Base-by-base conservation (phyloP, 2,888 invertebrate genomes). In the Eledona agricola region DNA sequence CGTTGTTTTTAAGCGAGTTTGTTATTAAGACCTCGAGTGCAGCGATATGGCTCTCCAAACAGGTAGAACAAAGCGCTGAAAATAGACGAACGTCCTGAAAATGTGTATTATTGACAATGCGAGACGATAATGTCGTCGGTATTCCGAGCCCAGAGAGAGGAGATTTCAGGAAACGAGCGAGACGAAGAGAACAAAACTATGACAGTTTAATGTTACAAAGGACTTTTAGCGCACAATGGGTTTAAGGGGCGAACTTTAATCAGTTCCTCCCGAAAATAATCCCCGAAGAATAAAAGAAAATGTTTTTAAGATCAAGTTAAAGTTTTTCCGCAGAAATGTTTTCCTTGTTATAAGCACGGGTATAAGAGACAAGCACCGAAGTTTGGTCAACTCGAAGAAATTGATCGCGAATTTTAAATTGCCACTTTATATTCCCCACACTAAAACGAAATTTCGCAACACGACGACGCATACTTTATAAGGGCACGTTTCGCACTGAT, bases 201-300 rank as follows among this genome's bases (percentile, higher is more conserved):
- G 58, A 59, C 58, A 58, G 62, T 62, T 61, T 64, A 60, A 58
- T 51, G 59, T 62, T 62, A 61, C 61, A 62, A 64, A 63, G 55
- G 60, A 58, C 55, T 58, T 53, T 58, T 57, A 42, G 45, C 50
- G 46, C 38, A 58, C 57, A 60, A 58, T 60, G 42, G 57, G 55
- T 58, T 52, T 57, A 57, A 51, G 52, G 55, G 57, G 57, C 45
- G 52, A 58, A 60, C 50, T 58, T 60, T 60, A 60, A 58, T 60
- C 60, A 60, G 54, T 60, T 58, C 51, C 52, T 55, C 50, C 49
- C 31, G 37, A 51, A 57, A 53, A 59, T 57, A 57, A 57, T 59
- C 38, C 55, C 51, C 10, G 47, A 54, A 55, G 47, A 55, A 53
- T 51, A 49, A 57, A 37, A 54, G 52, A 51, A 57, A 59, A 57